phyloP scores from a whole-genome alignment of 2,797 vertebrate species.

The Sebastes oblongus region DNA sequence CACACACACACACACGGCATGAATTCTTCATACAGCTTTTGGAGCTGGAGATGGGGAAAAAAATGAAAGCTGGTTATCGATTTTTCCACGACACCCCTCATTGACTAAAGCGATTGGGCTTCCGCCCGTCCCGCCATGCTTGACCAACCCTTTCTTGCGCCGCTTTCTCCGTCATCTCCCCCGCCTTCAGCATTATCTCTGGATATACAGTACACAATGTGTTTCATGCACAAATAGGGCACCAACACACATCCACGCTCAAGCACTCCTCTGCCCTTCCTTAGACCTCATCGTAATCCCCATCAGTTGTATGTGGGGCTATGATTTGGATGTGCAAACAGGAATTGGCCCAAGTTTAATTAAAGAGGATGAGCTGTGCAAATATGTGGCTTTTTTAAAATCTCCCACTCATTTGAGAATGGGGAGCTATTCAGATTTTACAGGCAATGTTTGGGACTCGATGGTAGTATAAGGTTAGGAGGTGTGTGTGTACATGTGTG shows the following conservation, averaged over 20 bases:
- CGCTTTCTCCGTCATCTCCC: slow-evolving; percentile 17
- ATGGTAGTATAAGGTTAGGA: neutral
- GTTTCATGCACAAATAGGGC: slow-evolving; percentile 33
- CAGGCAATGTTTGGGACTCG: neutral
- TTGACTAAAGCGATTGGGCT: slow-evolving; percentile 59
- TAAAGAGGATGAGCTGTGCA: slow-evolving; percentile 71
- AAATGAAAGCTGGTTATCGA: slow-evolving; percentile 42
- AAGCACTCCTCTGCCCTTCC: neutral
- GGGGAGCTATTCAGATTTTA: slow-evolving; percentile 15
- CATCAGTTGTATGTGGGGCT: slow-evolving; percentile 35
- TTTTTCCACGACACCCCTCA: slow-evolving; percentile 58
- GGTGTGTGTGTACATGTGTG: neutral
- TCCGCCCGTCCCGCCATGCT: slow-evolving; percentile 19
- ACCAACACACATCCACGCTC: neutral
- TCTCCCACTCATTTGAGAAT: slow-evolving; percentile 51
- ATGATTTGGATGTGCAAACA: slow-evolving; percentile 70
- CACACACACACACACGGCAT: neutral
- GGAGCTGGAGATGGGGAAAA: neutral
- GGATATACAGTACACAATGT: slow-evolving; percentile 19
- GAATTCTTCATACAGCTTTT: neutral
- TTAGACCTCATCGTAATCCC: slow-evolving; percentile 29
- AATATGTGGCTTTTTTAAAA: slow-evolving; percentile 44
- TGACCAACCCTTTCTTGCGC: slow-evolving; percentile 29
- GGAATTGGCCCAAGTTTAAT: slow-evolving; percentile 69
- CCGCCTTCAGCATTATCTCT: slow-evolving; percentile 39